phyloP scores from a whole-genome alignment of 2,113 vertebrate species.

The Mus pahari region DNA sequence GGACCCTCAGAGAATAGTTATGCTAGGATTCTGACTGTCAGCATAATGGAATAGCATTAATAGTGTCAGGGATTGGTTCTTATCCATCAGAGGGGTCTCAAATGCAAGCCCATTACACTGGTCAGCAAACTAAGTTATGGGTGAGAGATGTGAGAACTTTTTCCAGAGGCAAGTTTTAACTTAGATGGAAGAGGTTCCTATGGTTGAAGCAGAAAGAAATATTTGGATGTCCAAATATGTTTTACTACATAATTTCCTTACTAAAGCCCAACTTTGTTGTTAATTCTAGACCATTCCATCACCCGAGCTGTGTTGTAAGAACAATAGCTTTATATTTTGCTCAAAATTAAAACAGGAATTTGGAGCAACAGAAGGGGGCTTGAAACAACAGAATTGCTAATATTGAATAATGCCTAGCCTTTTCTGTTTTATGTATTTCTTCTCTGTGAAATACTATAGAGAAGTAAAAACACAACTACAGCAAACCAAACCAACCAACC shows the following conservation, averaged over 20 bases:
- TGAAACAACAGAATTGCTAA: background rate
- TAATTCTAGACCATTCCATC: background rate
- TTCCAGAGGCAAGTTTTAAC: background rate
- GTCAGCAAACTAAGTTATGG: background rate
- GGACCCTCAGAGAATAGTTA: too few species aligned
- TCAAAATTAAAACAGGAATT: conserved; percentile 49
- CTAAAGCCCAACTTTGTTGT: background rate
- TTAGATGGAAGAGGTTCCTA: background rate
- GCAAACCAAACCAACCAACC: background rate
- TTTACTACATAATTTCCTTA: background rate
- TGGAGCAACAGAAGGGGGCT: background rate
- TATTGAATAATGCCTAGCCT: background rate
- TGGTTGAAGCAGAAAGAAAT: conserved; percentile 29
- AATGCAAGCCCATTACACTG: background rate
- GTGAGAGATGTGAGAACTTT: background rate
- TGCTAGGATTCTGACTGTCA: too few species aligned
- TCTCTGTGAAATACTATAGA: background rate
- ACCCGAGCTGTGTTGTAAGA: background rate
- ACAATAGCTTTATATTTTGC: background rate
- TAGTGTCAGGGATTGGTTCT: too few species aligned
- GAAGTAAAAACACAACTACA: background rate
- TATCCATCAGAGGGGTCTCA: too few species aligned
- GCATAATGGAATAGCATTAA: too few species aligned
- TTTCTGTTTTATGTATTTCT: background rate
- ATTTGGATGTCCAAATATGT: background rate